Conservation (phyloP, 2,888 invertebrate genomes). For the Orthonevra nobilis region DNA sequence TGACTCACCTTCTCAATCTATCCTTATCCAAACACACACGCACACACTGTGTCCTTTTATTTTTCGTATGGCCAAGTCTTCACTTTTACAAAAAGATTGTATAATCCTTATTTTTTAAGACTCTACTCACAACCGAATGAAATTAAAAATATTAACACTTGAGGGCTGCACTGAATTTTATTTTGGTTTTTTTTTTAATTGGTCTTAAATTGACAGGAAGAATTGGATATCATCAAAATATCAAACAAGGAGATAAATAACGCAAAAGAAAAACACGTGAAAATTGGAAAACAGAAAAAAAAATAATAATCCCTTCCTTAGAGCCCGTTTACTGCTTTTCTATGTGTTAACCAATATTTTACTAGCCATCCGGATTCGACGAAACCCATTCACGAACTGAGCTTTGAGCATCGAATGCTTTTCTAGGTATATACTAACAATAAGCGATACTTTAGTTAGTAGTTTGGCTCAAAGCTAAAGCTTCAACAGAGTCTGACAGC, state of each 20-base stretch:
- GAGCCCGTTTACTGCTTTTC: slow-evolving; percentile 40
- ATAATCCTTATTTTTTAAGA: slow-evolving; percentile 21
- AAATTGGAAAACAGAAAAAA: slow-evolving; percentile 19
- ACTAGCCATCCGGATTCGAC: slow-evolving; percentile 78
- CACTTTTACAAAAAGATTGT: slow-evolving; percentile 5
- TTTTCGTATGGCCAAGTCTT: slow-evolving; percentile 1
- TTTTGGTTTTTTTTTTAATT: no score
- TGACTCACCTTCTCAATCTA: slow-evolving; percentile 35
- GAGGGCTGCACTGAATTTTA: slow-evolving; percentile 23
- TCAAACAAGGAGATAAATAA: background rate
- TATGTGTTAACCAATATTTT: slow-evolving; percentile 44
- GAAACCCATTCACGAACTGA: slow-evolving; percentile 80
- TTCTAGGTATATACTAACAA: slow-evolving; percentile 77
- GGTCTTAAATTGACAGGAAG: slow-evolving; percentile 28
- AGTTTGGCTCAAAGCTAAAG: slow-evolving; percentile 42
- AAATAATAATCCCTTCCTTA: slow-evolving; percentile 31
- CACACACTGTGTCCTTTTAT: background rate
- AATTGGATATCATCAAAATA: background rate
- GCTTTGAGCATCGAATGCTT: slow-evolving; percentile 75
- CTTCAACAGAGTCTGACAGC: slow-evolving; percentile 34
- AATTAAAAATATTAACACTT: slow-evolving; percentile 12
- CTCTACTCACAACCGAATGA: slow-evolving; percentile 15
- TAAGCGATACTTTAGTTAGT: slow-evolving; percentile 6
- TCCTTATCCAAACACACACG: slow-evolving; percentile 17
- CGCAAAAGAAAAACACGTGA: slow-evolving; percentile 11